Base-by-base conservation (phyloP, 2,113 vertebrate genomes). In the Mustela lutreola region DNA sequence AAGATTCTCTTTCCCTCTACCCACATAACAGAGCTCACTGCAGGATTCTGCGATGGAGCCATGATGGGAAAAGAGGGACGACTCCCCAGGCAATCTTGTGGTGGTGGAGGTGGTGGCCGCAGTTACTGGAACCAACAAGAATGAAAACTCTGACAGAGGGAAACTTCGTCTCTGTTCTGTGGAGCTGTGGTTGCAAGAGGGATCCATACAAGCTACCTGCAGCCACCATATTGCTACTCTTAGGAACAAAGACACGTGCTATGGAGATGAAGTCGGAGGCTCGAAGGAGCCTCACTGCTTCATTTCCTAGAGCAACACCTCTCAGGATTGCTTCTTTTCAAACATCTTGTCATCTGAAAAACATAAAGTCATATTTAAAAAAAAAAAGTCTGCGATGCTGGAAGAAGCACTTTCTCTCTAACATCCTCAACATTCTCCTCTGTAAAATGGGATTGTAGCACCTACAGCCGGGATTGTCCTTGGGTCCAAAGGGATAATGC, bases 291-390 rank as follows among this genome's bases (percentile, higher is more conserved):
- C 31, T 89, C 16, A 65, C 39, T 93, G 2, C n/a, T 95, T 86
- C 14, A 39, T 87, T 83, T 87, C 62, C 75, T 65, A 86, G 53
- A 92, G 26, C 81, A 87, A 89, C 21, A n/a, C 26, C 15, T 92
- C 8, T 81, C 75, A 92, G 73, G 21, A 85, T 89, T 88, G 58
- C 63, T 96, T 91, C 36, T 42, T 95, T 80, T 65, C 65, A 80
- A 95, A 50, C 6, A 89, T 56, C 42, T 92, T 85, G 79, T 90
- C 78, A 31, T 50, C 79, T 26, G 5, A 60, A 22, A 71, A 89
- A 94, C 63, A 26, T 67, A 82, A 81, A 67, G 33, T 89, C 36
- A 84, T 80, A 70, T 81, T 91, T 60, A 24, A 26, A 42, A 42
- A 71, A 50, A 36, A 12, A 39, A 26, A 42, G 15, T 62, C 65